Percentiles rank a stretch among this genome's conserved stretches.
These are phyloP conservation scores for human DNA, from an alignment of 2,113 vertebrate genomes.

Conservation along the genomic window DNA sequence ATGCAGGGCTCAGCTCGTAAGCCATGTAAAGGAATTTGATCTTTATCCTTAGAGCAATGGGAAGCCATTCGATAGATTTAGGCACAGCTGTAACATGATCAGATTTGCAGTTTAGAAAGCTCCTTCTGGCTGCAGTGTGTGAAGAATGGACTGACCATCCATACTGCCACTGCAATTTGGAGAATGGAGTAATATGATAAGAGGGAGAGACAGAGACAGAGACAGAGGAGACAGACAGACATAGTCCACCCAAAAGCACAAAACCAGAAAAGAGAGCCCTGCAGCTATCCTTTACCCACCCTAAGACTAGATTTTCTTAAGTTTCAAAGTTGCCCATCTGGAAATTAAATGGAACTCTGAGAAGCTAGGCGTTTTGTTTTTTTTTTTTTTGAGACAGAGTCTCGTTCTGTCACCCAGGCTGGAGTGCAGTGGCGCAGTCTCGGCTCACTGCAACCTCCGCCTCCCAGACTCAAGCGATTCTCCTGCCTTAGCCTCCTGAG, in stretches of 20 bases:
- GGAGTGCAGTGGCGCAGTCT: too few relatives aligned
- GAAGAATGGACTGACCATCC: neutral
- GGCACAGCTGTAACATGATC: neutral
- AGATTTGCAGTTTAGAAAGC: slow-evolving; percentile 49
- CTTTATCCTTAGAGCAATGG: slow-evolving; percentile 20
- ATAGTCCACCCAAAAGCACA: neutral
- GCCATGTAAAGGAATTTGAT: slow-evolving; percentile 49
- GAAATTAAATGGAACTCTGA: slow-evolving; percentile 33
- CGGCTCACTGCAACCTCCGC: too few relatives aligned
- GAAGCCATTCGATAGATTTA: neutral
- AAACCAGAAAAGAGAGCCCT: neutral
- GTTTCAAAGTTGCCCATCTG: slow-evolving; percentile 20
- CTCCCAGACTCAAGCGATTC: too few relatives aligned
- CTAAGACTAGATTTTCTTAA: neutral
- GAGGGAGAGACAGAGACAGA: neutral
- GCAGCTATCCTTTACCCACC: neutral
- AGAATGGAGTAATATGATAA: neutral
- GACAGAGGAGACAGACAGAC: neutral
- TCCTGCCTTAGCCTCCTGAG: too few relatives aligned
- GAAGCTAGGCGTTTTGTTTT: neutral
- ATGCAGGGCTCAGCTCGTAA: neutral
- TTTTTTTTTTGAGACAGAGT: too few relatives aligned
- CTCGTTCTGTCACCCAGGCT: too few relatives aligned
- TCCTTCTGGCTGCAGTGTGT: neutral
- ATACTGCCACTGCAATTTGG: neutral